These are phyloP conservation scores for Callithrix jacchus DNA, from an alignment of 2,113 vertebrate species.

Conservation along the genomic window DNA sequence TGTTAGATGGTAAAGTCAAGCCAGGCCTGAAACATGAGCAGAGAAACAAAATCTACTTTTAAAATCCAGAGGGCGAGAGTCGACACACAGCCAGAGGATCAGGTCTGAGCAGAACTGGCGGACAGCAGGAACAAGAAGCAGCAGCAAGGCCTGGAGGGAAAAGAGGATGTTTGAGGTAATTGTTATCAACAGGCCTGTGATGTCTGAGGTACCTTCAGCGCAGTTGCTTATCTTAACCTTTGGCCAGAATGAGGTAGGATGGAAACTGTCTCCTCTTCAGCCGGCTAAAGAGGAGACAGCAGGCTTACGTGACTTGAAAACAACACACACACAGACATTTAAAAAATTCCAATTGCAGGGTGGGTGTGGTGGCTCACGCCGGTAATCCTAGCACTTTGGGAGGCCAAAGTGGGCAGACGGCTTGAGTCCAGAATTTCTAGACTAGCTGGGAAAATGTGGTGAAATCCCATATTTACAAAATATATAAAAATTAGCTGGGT, in stretches of 20 bases:
- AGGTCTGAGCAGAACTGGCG: background rate
- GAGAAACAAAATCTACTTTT: background rate
- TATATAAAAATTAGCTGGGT: too few relatives aligned
- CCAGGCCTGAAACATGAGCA: background rate
- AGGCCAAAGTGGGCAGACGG: too few relatives aligned
- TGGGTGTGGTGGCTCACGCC: too few relatives aligned
- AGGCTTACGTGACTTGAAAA: background rate
- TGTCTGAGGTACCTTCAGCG: background rate
- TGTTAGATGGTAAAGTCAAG: background rate
- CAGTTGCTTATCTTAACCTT: background rate
- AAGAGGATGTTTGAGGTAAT: too few relatives aligned
- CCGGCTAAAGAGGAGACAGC: background rate
- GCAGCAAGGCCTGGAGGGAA: background rate
- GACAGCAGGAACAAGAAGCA: background rate
- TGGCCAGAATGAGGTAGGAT: background rate
- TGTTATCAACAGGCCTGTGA: background rate
- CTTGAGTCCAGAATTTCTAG: too few relatives aligned
- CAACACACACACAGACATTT: background rate
- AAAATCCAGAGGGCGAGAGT: background rate
- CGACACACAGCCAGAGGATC: background rate
- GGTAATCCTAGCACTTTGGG: too few relatives aligned
- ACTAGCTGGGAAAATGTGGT: too few relatives aligned
- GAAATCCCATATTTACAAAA: too few relatives aligned
- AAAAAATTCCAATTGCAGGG: background rate
- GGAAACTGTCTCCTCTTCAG: background rate